phyloP scores from a whole-genome alignment of 2,888 invertebrate genomes.

The Mystacides longicornis region DNA sequence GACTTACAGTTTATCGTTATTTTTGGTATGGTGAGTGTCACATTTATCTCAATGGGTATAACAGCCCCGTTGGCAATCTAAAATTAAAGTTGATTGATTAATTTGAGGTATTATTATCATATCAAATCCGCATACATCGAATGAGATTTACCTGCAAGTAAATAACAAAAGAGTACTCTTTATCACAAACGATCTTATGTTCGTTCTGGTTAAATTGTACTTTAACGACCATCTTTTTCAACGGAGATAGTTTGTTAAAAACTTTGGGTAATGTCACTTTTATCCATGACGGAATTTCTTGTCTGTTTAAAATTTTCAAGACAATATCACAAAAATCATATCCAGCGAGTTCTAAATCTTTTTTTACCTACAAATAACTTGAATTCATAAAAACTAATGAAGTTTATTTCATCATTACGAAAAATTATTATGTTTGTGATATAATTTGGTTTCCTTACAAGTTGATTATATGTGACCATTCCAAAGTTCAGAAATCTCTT shows the following conservation, averaged over 20 bases:
- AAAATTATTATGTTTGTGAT: neutral
- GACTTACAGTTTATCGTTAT: neutral
- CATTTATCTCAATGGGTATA: slow-evolving; percentile 12
- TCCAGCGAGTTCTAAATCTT: neutral
- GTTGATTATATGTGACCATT: neutral
- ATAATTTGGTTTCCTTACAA: neutral
- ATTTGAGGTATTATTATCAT: too few species aligned
- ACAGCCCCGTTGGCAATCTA: slow-evolving; percentile 11
- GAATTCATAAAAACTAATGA: neutral
- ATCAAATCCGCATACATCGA: too few species aligned
- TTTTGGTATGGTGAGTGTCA: neutral
- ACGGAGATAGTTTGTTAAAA: neutral
- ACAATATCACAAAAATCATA: slow-evolving; percentile 4
- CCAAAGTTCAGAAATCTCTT: neutral
- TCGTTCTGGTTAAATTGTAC: neutral
- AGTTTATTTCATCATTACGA: neutral
- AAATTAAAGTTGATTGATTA: neutral
- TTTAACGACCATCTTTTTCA: neutral
- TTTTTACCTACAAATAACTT: neutral
- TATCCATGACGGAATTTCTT: slow-evolving; percentile 9
- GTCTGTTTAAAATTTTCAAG: slow-evolving; percentile 7
- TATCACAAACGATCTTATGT: neutral
- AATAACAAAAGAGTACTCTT: neutral
- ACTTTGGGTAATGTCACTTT: slow-evolving; percentile 5
- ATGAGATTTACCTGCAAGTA: neutral